phyloP scores from a whole-genome alignment of 2,113 vertebrate genomes.

The Vulpes lagopus region DNA sequence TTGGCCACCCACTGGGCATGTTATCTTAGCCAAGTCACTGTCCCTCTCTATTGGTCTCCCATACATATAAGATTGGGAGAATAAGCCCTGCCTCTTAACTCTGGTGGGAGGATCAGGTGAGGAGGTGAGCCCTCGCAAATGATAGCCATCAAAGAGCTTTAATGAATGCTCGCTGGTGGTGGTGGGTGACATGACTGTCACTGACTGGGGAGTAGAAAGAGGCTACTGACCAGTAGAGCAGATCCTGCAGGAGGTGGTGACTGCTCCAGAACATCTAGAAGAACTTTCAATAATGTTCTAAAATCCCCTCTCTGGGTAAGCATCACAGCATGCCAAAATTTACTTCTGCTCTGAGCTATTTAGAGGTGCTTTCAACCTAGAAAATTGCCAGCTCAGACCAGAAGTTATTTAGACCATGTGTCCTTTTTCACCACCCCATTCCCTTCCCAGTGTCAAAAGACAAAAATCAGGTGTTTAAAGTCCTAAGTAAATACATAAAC shows the following conservation, averaged over 20 bases:
- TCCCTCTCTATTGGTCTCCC: background rate
- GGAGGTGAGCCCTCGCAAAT: background rate
- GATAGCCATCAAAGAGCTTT: rapidly evolving
- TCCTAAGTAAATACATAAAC: background rate
- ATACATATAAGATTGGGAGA: background rate
- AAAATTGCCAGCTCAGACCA: background rate
- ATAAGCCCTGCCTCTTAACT: background rate
- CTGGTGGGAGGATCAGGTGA: background rate
- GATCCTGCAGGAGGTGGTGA: background rate
- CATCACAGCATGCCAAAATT: background rate
- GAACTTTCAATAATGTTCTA: background rate
- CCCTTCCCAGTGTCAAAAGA: background rate
- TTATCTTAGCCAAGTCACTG: background rate
- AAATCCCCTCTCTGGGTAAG: background rate
- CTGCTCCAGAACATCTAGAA: background rate
- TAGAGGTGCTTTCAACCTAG: background rate
- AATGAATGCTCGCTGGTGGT: background rate
- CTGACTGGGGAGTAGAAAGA: too few relatives aligned
- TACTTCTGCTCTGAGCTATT: background rate
- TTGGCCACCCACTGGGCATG: background rate
- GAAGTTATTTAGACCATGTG: background rate
- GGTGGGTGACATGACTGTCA: too few relatives aligned
- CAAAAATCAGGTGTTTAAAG: background rate
- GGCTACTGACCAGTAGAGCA: rapidly evolving
- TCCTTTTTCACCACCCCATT: background rate